phyloP scores from a whole-genome alignment of 2,797 vertebrate genomes.

The Monodelphis domestica region DNA sequence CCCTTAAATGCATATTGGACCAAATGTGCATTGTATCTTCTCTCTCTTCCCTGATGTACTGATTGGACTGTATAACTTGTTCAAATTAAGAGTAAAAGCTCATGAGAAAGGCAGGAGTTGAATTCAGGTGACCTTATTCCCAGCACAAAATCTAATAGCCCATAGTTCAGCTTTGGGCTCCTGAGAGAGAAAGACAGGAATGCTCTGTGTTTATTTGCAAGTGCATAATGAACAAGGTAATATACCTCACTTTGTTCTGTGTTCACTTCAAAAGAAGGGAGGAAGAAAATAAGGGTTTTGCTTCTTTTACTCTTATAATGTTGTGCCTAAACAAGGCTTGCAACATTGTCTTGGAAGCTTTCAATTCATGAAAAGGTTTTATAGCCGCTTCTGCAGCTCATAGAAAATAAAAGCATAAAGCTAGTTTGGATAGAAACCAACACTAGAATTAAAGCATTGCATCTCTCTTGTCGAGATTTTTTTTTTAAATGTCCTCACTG shows the following conservation, averaged over 20 bases:
- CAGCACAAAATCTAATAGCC: background rate
- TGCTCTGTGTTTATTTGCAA: background rate
- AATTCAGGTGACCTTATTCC: background rate
- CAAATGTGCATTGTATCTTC: slow-evolving; percentile 55
- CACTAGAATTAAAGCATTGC: slow-evolving; percentile 78
- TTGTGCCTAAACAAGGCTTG: slow-evolving; percentile 1
- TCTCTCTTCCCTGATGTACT: slow-evolving; percentile 52
- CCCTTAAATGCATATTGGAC: slow-evolving; percentile 45
- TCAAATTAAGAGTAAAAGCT: slow-evolving; percentile 5
- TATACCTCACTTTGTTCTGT: background rate
- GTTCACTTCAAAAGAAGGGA: slow-evolving; percentile 36
- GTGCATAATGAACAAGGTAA: background rate
- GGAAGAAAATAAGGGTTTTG: slow-evolving; percentile 14
- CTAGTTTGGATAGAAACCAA: slow-evolving; percentile 71
- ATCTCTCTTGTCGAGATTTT: slow-evolving; percentile 72
- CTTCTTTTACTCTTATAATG: slow-evolving; percentile 56
- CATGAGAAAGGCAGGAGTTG: slow-evolving; percentile 14
- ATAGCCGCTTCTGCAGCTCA: slow-evolving; percentile 65
- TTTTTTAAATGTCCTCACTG: slow-evolving; percentile 73
- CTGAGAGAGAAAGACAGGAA: background rate
- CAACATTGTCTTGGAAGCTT: slow-evolving; percentile 49
- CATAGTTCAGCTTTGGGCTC: background rate
- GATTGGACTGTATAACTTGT: slow-evolving; percentile 40
- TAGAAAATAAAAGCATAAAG: slow-evolving; percentile 38
- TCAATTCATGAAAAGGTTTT: slow-evolving; percentile 11